Evolutionary conservation across 2,113 vertebrate species (phyloP).

Genomic region (Ardeotis arabs): DNA sequence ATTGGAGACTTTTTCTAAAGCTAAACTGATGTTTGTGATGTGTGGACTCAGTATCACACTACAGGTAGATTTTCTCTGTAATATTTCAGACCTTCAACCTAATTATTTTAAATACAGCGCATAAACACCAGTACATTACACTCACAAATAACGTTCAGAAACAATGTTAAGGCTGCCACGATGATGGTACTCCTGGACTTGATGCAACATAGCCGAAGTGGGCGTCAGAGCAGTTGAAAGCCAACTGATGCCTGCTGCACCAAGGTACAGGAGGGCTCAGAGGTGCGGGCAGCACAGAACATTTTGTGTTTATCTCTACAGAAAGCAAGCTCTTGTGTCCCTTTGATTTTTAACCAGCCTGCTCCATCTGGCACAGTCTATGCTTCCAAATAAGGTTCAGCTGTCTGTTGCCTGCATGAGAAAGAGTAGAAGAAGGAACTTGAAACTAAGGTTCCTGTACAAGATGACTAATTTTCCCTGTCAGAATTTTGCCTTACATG

Average conservation of each 20-base stretch:
- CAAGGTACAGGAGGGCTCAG: background rate
- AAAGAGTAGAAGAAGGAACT: background rate
- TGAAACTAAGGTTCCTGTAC: background rate
- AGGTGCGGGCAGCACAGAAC: background rate
- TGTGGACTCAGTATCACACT: background rate
- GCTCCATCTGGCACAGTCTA: constrained; percentile 6
- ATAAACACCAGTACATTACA: background rate
- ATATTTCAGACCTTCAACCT: background rate
- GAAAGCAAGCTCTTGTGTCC: background rate
- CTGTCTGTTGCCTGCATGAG: background rate
- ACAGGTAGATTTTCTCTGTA: background rate
- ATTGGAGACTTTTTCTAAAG: background rate
- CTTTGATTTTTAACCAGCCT: constrained; percentile 14
- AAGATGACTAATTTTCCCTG: background rate
- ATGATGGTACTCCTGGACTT: background rate
- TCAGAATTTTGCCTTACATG: background rate
- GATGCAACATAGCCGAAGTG: background rate
- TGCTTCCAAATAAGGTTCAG: background rate
- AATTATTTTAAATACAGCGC: background rate
- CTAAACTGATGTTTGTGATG: background rate
- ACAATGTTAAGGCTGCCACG: background rate
- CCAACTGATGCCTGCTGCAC: background rate
- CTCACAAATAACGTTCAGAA: background rate
- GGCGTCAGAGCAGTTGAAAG: background rate
- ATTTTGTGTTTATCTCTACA: background rate